Evolutionary conservation across 2,888 invertebrate genomes (phyloP).

Genomic region (Galerucella calmariensis): DNA sequence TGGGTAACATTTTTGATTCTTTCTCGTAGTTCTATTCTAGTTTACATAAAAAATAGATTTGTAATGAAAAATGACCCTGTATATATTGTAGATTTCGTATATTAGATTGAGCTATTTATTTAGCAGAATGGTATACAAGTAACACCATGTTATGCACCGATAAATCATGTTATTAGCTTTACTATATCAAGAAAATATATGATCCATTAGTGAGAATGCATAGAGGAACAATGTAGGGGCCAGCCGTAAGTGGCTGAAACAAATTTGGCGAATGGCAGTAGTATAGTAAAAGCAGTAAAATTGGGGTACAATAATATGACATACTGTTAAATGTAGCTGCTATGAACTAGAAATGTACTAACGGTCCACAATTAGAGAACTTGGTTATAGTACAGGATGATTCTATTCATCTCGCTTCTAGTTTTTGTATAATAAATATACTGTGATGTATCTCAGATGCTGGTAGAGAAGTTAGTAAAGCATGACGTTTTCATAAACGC

Average conservation of each 20-base stretch:
- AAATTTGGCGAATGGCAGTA: constrained; percentile 40
- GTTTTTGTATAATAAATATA: too few relatives aligned
- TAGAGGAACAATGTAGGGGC: constrained; percentile 30
- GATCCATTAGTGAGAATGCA: constrained; percentile 43
- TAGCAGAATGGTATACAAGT: constrained; percentile 19
- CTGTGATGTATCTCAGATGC: too few relatives aligned
- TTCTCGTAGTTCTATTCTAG: too few relatives aligned
- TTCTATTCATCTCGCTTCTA: not conserved
- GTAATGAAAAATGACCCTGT: not conserved
- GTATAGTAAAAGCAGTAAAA: constrained; percentile 55
- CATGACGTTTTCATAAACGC: too few relatives aligned
- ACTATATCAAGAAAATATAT: constrained; percentile 37
- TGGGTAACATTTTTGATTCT: too few relatives aligned
- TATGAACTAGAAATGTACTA: constrained; percentile 65
- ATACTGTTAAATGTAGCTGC: constrained; percentile 62
- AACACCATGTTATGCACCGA: constrained; percentile 26
- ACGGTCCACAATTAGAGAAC: constrained; percentile 64
- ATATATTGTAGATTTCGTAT: not conserved
- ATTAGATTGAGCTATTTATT: constrained; percentile 14
- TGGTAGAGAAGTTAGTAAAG: too few relatives aligned
- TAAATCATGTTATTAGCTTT: constrained; percentile 41
- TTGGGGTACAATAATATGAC: constrained; percentile 57
- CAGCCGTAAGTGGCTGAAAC: constrained; percentile 39
- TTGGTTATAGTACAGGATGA: constrained; percentile 47
- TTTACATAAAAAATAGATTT: too few relatives aligned